Conservation (phyloP, 2,888 invertebrate species). For the Ceriagrion tenellum region DNA sequence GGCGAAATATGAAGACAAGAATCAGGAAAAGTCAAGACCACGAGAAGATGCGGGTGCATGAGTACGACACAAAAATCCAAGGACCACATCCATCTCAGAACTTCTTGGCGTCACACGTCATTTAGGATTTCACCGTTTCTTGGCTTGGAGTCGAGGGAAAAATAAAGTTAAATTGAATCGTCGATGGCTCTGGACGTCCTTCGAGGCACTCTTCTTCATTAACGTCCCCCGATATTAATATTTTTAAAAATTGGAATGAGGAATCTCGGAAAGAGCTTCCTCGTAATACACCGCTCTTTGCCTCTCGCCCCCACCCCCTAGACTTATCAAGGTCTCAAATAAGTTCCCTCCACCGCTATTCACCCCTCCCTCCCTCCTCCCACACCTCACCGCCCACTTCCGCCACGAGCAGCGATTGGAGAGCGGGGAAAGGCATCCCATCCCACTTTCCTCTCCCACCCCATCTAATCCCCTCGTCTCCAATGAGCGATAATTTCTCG, state of each 20-base stretch:
- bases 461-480: not conserved
- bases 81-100: too few species aligned
- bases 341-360: not conserved
- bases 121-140: not conserved
- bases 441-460: not conserved
- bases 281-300: not conserved
- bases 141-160: not conserved
- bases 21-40: too few species aligned
- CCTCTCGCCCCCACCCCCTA: not conserved
- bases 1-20: too few species aligned
- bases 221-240: not conserved
- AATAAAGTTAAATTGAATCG: not conserved
- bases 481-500: constrained; percentile 11
- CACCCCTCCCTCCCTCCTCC: not conserved
- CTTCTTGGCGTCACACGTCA: too few species aligned
- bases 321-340: too few species aligned
- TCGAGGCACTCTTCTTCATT: not conserved
- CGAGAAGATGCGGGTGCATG: too few species aligned
- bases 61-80: too few species aligned
- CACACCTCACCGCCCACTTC: too few species aligned
- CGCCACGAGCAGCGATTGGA: too few species aligned
- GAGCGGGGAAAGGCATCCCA: too few species aligned
- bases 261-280: not conserved
- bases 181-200: not conserved
- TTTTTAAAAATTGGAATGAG: not conserved